Evolutionary conservation across 2,797 vertebrate species (phyloP), one percentile per base, ranked within the genome.

Genomic region (Dipus sagitta): DNA sequence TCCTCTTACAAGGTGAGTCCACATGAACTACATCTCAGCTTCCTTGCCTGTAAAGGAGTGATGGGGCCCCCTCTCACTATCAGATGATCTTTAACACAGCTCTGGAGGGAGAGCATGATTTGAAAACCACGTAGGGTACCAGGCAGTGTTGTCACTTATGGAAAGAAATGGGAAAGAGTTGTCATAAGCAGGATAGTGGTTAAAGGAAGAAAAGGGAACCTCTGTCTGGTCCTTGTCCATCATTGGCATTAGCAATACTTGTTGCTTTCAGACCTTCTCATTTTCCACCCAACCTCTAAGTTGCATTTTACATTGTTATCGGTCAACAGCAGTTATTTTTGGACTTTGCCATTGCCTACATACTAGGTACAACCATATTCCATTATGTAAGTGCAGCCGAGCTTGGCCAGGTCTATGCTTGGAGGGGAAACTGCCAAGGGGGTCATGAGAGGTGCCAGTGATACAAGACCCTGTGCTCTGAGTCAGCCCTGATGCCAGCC

Each of bases 401-500:
- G 77, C 52, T 93, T 94, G 88, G 76, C 87, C 71, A 23, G 32
- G 13, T 88, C 80, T 88, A 14, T 87, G 60, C 15, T 60, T 15
- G 5, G 32, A 68, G 42, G 81, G 24, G 18, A 92, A 84, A 62
- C 76, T 94, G 94, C 78, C 94, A 96, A 96, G 72, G 47, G 79
- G 85, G 81, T 74, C 85, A 58, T 18, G 1, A 72, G 85, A 95
- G 74, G 74, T 30, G 84, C 58, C 81, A 42, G 92, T 79, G 96
- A 95, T 78, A 86, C 0, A 4, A 92, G 84, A 90, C 96, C 92
- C 93, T 95, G 88, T 94, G 70, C 79, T 93, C 77, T 90, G 91
- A 95, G 91, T 92, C 96, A 96, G 58, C 64, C n/a, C 42, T 71
- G 75, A 91, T 94, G 93, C 91, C 96, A 94, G 87, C 85, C 0